These are phyloP conservation scores for Sinocyclocheilus grahami DNA, from an alignment of 2,113 vertebrate species.

Conservation along the genomic window DNA sequence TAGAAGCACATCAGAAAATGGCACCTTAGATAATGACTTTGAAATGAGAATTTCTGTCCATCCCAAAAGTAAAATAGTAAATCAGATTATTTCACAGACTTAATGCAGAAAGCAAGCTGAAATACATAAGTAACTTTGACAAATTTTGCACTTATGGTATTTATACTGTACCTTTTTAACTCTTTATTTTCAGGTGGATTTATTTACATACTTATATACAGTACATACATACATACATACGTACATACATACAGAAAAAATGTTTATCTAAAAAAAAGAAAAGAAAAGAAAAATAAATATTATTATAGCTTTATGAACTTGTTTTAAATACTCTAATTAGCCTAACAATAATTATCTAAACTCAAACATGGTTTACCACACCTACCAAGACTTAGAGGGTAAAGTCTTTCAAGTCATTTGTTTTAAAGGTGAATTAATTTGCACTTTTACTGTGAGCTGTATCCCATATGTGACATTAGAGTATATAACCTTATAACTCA, in stretches of 20 bases:
- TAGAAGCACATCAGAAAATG: too few species aligned
- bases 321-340: too few species aligned
- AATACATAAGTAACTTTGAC: background rate
- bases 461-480: slow-evolving; percentile 55
- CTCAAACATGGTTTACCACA: background rate
- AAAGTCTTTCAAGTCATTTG: background rate
- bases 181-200: background rate
- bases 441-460: slow-evolving; percentile 54
- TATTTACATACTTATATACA: too few species aligned
- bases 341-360: too few species aligned
- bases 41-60: background rate
- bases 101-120: too few species aligned
- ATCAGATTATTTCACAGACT: background rate
- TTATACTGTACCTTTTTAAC: background rate
- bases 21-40: too few species aligned
- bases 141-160: background rate
- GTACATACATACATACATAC: too few species aligned
- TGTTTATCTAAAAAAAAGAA: too few species aligned
- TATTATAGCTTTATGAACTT: too few species aligned
- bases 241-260: too few species aligned
- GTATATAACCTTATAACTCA: slow-evolving; percentile 63
- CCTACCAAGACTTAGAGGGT: too few species aligned
- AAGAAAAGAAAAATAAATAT: too few species aligned
- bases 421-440: slow-evolving; percentile 50
- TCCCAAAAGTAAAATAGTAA: background rate